Evolutionary conservation across 1,140 invertebrate species (phyloP), one percentile per base, ranked within the genome.

Genomic region (Bombus huntii): DNA sequence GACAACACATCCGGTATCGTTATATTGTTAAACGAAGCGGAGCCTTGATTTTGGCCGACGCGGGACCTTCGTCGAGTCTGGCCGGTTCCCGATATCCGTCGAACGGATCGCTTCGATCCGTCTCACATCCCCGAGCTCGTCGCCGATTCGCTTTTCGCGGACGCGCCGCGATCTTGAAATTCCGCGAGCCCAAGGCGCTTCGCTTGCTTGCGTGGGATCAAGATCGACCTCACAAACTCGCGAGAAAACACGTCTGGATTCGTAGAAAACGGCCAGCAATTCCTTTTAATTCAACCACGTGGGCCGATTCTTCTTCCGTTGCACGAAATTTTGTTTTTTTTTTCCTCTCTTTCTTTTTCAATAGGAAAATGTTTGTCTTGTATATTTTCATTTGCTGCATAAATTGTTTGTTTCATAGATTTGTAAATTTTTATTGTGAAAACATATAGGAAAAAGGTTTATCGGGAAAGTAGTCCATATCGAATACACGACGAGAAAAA

Each of bases 131-230:
- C 80, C 65, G 65, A 31, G 39, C 65, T 76, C 68, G 68, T 72
- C 59, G 66, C 18, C 62, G 82, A 75, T 73, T 57, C 72, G 68
- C 65, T 59, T 79, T 75, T 86, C 83, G 74, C 77, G 78, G 70
- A 82, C 87, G 81, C 80, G 76, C 47, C 74, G 80, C 87, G 87
- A 80, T 88, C 87, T 88, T 88, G 87, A 88, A 62, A 88, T 80
- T 78, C 84, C 80, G 59, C 62, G 74, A 31, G 72, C 47, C 79
- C 88, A 89, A 89, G 88, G 88, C 73, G 68, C 28, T 65, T 57
- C 68, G 75, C 39, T 66, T 31, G 65, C 65, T 28, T 15, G 66
- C 72, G 44, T 44, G 83, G 84, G 79, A 89, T 87, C 75, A 73
- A 87, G 81, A 87, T 87, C 75, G 53, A 74, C 44, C 10, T 65